Percentiles rank a stretch among this genome's conserved stretches.
These are phyloP conservation scores for Zaprionus davidi DNA, from an alignment of 1,140 invertebrate genomes.

Conservation along the genomic window DNA sequence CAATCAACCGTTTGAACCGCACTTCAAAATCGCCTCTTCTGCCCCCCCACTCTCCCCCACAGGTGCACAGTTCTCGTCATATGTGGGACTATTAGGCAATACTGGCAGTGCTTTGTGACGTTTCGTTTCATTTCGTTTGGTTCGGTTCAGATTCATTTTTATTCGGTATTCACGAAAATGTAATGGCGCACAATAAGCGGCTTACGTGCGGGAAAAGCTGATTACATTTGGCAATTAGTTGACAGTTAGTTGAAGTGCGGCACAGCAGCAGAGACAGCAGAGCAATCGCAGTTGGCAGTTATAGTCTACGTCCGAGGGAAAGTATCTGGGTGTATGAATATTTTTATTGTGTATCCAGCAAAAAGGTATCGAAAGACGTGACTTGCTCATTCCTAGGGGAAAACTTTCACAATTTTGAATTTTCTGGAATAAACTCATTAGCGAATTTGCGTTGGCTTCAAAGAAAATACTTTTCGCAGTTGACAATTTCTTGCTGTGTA, in stretches of 20 bases:
- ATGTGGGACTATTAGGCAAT: constrained; percentile 34
- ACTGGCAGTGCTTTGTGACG: constrained; percentile 10
- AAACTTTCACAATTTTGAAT: neutral
- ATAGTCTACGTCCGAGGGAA: neutral
- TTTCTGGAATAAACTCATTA: neutral
- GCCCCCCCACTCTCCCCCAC: neutral
- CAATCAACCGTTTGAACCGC: constrained; percentile 14
- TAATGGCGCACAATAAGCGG: constrained; percentile 78
- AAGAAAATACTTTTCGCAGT: neutral
- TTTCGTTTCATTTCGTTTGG: constrained; percentile 8
- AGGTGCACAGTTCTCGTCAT: constrained; percentile 17
- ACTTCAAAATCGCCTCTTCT: neutral
- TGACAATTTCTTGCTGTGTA: neutral
- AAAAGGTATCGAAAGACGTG: constrained; percentile 20
- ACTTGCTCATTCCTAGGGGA: neutral
- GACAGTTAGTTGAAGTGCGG: constrained; percentile 54
- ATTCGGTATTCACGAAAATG: constrained; percentile 57
- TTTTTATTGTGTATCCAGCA: neutral
- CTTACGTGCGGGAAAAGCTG: constrained; percentile 72
- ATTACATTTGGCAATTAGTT: constrained; percentile 81
- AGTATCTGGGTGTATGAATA: constrained; percentile 18
- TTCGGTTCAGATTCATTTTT: constrained; percentile 54
- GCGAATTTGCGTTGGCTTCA: neutral
- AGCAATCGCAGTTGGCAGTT: neutral
- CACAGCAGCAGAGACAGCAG: neutral